Conservation (phyloP, 2,113 vertebrate species). For the Corvus moneduloides region DNA sequence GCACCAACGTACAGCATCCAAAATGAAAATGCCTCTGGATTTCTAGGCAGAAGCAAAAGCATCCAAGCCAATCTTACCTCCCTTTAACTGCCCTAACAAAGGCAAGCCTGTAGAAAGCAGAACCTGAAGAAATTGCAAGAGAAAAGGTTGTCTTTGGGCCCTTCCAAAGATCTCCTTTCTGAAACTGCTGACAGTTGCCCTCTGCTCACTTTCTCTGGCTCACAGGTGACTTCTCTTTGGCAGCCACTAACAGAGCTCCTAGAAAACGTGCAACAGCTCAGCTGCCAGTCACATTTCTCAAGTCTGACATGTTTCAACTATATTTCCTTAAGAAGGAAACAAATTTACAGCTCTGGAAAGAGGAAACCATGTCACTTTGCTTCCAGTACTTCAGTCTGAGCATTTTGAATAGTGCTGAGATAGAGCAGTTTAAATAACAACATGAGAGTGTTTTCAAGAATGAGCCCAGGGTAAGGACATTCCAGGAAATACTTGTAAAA, state of each 20-base stretch:
- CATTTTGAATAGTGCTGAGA: not conserved
- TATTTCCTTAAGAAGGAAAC: not conserved
- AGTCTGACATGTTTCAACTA: not conserved
- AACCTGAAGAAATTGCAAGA: not conserved
- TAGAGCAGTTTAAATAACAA: not conserved
- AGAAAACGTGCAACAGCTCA: not conserved
- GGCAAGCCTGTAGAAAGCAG: not conserved
- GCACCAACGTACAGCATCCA: not conserved
- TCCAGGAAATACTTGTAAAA: constrained; percentile 34
- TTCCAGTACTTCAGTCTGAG: not conserved
- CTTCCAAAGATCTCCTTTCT: not conserved
- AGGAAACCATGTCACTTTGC: not conserved
- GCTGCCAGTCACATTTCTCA: not conserved
- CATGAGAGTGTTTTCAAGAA: not conserved
- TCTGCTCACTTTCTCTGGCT: not conserved
- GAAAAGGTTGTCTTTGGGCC: not conserved
- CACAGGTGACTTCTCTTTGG: not conserved
- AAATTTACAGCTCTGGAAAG: not conserved
- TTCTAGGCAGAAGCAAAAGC: not conserved
- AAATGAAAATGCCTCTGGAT: not conserved
- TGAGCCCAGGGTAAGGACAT: not conserved
- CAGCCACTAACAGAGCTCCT: not conserved
- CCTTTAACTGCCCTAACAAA: not conserved
- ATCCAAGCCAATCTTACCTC: not conserved
- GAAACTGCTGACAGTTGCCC: not conserved